Percentiles rank a stretch among this genome's conserved stretches.
Conservation (phyloP, 2,113 vertebrate genomes). For the Aleadryas rufinucha region DNA sequence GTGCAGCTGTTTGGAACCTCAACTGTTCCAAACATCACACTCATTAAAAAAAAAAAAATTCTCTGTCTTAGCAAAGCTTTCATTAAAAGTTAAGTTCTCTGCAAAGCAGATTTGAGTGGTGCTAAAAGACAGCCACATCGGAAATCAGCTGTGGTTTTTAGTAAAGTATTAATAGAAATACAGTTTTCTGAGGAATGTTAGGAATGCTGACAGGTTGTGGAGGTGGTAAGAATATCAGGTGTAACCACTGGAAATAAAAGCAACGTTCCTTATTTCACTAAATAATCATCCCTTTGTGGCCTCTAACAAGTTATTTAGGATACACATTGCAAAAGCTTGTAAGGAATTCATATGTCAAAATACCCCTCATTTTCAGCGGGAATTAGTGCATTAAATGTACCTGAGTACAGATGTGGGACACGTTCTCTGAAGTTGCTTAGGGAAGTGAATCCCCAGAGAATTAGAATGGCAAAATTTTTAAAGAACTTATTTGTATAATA, state of each 20-base stretch:
- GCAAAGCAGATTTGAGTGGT: neutral
- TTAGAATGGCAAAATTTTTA: neutral
- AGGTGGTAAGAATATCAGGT: neutral
- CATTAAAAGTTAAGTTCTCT: neutral
- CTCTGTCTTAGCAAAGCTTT: neutral
- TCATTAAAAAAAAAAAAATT: neutral
- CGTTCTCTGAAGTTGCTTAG: neutral
- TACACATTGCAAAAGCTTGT: neutral
- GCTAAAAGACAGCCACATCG: neutral
- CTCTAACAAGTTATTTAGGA: neutral
- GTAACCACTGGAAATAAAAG: neutral
- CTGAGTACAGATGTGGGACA: neutral
- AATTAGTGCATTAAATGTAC: neutral
- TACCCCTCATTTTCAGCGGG: neutral
- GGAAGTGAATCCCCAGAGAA: neutral
- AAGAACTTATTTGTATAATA: neutral
- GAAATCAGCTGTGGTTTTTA: neutral
- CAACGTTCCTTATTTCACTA: neutral
- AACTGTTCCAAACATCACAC: neutral
- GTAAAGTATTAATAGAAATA: neutral
- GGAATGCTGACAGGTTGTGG: neutral
- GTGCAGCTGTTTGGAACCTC: neutral
- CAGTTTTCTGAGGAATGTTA: neutral
- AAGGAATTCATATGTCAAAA: neutral
- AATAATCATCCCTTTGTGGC: neutral